Evolutionary conservation across 2,888 invertebrate species (phyloP).

Genomic region (Pachycephus smyrnensis): DNA sequence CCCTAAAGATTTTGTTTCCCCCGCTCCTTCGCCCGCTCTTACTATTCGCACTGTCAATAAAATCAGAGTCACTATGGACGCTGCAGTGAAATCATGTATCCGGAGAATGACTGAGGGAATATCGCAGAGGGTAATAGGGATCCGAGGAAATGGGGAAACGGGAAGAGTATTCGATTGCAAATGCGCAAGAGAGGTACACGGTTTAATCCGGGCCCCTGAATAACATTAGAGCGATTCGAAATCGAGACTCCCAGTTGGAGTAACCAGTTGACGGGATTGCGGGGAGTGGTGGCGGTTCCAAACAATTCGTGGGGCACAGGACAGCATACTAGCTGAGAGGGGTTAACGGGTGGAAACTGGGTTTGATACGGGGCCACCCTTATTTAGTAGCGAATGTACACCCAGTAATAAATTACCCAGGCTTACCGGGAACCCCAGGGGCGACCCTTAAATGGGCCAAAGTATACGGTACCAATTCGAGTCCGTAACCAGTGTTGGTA

Average conservation of each 20-base stretch:
- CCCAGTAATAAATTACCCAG: slow-evolving; percentile 53
- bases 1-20: neutral
- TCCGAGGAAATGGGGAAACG: slow-evolving; percentile 17
- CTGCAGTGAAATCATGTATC: no score
- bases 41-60: neutral
- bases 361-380: slow-evolving; percentile 15
- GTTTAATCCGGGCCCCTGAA: slow-evolving; percentile 56
- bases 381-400: slow-evolving; percentile 56
- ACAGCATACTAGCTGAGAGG: neutral
- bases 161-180: slow-evolving; percentile 39
- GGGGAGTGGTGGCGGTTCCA: slow-evolving; percentile 31
- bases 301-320: slow-evolving; percentile 44
- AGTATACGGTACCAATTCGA: slow-evolving; percentile 23
- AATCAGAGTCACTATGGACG: neutral
- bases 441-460: slow-evolving; percentile 28
- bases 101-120: no score
- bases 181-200: slow-evolving; percentile 46
- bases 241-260: neutral
- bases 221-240: slow-evolving; percentile 48
- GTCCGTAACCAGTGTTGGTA: slow-evolving; percentile 12
- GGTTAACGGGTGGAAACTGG: slow-evolving; percentile 3
- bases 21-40: neutral
- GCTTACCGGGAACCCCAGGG: slow-evolving; percentile 35
- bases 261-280: slow-evolving; percentile 8
- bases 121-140: neutral